A percentile compares a stretch with the other conserved stretches of the same genome.
Evolutionary conservation across 2,113 vertebrate genomes (phyloP).

Genomic region (Neotragus moschatus): DNA sequence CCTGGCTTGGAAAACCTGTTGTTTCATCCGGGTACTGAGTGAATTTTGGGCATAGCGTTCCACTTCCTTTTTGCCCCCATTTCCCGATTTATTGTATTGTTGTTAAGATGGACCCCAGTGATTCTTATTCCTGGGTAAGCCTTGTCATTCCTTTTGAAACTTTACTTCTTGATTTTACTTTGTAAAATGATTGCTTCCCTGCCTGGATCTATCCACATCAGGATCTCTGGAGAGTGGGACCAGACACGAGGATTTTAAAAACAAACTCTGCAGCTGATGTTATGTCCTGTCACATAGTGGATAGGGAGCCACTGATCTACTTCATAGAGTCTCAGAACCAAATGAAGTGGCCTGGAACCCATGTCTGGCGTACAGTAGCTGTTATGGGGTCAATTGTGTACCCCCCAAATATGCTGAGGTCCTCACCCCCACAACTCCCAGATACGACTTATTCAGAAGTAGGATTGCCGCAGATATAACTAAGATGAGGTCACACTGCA

Average conservation of each 20-base stretch:
- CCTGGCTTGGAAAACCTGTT: not conserved
- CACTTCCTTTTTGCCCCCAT: not conserved
- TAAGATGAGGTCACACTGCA: not conserved
- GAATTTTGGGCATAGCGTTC: not conserved
- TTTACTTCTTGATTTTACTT: not conserved
- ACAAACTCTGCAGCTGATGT: not conserved
- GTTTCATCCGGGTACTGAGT: not conserved
- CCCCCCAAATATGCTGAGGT: not conserved
- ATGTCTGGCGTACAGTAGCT: accelerated
- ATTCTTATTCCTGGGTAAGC: not conserved
- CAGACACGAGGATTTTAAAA: not conserved
- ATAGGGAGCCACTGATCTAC: not conserved
- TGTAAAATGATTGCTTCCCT: not conserved
- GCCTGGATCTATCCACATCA: not conserved
- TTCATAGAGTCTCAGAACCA: not conserved
- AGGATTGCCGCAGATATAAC: not conserved
- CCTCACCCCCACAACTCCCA: accelerated
- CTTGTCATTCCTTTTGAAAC: not conserved
- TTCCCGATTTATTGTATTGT: not conserved
- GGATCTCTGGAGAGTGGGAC: not conserved
- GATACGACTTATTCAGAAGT: not conserved
- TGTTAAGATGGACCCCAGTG: not conserved
- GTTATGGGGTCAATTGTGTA: not conserved
- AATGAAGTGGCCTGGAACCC: not conserved
- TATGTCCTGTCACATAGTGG: not conserved